A percentile compares a stretch with the other conserved stretches of the same genome.
phyloP scores from a whole-genome alignment of 2,888 invertebrate species.

The Euzophera pinguis region DNA sequence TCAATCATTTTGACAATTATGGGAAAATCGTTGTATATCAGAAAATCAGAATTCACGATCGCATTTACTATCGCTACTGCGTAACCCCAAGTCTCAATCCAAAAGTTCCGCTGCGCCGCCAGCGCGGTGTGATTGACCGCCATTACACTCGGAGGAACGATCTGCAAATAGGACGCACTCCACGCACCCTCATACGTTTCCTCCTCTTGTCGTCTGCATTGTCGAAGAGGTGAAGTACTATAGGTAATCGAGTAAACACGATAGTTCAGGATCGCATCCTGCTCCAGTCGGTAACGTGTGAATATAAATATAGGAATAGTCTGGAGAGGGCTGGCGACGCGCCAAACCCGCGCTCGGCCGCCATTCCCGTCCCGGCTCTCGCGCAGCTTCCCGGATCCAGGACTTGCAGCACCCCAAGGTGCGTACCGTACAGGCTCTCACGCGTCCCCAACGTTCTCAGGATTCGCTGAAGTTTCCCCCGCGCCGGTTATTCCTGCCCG shows the following conservation, averaged over 20 bases:
- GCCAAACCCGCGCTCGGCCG: constrained; percentile 4
- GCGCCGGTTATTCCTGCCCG: background rate
- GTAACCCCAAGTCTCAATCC: background rate
- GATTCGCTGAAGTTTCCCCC: background rate
- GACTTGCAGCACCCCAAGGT: background rate
- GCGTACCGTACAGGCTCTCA: background rate
- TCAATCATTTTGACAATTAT: too few species aligned
- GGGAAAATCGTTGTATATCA: too few species aligned
- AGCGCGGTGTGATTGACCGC: constrained; percentile 26
- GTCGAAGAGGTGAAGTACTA: background rate
- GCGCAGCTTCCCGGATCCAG: constrained; percentile 3
- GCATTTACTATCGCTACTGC: background rate
- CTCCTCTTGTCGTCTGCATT: constrained; percentile 10
- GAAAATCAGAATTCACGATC: too few species aligned
- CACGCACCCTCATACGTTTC: constrained; percentile 10
- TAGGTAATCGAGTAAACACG: background rate
- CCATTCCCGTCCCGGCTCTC: background rate
- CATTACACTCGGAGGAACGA: constrained; percentile 33
- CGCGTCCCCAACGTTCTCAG: background rate
- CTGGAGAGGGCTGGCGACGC: constrained; percentile 1
- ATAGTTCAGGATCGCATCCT: constrained; percentile 9
- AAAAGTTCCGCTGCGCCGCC: constrained; percentile 17
- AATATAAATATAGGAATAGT: constrained; percentile 2
- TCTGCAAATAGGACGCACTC: constrained; percentile 33
- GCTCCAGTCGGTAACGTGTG: background rate